Evolutionary conservation across 2,888 invertebrate genomes (phyloP).

Genomic region (Eupithecia centaureata): DNA sequence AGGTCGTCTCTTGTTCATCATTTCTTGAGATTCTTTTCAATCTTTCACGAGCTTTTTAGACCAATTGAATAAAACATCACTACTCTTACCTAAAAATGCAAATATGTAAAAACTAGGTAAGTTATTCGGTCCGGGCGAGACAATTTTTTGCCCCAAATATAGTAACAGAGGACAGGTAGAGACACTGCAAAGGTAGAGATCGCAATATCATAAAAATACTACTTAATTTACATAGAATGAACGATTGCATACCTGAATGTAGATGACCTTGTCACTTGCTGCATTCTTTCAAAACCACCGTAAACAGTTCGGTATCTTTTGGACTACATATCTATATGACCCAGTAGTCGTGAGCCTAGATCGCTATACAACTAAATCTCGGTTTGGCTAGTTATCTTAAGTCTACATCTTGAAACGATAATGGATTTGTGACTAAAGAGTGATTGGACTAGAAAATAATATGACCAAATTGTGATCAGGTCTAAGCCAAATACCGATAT

Average conservation of each 20-base stretch:
- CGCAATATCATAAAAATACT: neutral
- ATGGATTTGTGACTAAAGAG: too few relatives aligned
- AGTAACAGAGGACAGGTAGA: neutral
- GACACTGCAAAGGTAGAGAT: neutral
- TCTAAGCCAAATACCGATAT: too few relatives aligned
- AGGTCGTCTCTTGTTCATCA: too few relatives aligned
- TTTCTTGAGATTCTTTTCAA: too few relatives aligned
- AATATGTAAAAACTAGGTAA: neutral
- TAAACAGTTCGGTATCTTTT: slow-evolving; percentile 10
- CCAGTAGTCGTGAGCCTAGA: too few relatives aligned
- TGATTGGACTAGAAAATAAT: too few relatives aligned
- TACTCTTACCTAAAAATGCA: neutral
- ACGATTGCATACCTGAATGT: slow-evolving; percentile 38
- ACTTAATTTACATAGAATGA: slow-evolving; percentile 42
- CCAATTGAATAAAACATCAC: neutral
- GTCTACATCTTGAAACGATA: too few relatives aligned
- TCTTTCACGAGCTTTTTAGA: neutral
- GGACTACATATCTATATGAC: too few relatives aligned
- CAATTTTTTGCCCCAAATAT: neutral
- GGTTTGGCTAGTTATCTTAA: too few relatives aligned
- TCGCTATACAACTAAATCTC: too few relatives aligned
- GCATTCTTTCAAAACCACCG: slow-evolving; percentile 56
- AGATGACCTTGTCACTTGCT: slow-evolving; percentile 55
- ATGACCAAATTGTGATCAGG: too few relatives aligned
- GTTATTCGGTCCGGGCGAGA: neutral